Conservation (phyloP, 1,140 invertebrate genomes). For the Magallana gigas region DNA sequence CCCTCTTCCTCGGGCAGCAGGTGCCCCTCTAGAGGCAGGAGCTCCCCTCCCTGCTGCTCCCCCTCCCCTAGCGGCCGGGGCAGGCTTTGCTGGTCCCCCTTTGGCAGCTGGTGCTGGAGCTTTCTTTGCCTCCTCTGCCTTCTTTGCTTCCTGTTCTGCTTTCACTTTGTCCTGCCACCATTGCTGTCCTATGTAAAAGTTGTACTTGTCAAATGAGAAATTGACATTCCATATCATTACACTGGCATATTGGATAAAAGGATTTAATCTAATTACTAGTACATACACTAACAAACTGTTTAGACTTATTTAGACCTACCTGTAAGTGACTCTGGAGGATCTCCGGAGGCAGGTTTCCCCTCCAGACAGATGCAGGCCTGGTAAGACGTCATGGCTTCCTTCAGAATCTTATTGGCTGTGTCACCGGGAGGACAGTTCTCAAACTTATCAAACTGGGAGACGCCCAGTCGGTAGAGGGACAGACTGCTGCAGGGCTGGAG, state of each 20-base stretch:
- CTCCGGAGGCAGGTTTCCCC: slow-evolving; percentile 72
- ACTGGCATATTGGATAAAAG: too few species aligned
- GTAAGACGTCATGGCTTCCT: slow-evolving; percentile 71
- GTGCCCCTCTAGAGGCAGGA: slow-evolving; percentile 61
- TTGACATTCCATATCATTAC: too few species aligned
- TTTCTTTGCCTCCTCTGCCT: slow-evolving; percentile 62
- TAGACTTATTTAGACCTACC: slow-evolving; percentile 56
- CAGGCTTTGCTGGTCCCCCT: slow-evolving; percentile 53
- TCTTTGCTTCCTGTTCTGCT: slow-evolving; percentile 66
- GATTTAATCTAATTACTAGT: too few species aligned
- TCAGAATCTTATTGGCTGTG: slow-evolving; percentile 63
- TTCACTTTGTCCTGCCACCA: slow-evolving; percentile 74
- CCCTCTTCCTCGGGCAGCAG: slow-evolving; percentile 59
- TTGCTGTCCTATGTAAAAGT: slow-evolving; percentile 65
- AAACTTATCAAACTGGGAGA: slow-evolving; percentile 73
- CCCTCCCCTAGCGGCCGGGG: slow-evolving; percentile 57
- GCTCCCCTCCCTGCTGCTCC: slow-evolving; percentile 60
- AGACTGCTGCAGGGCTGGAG: slow-evolving; percentile 75
- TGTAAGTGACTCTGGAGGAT: slow-evolving; percentile 68
- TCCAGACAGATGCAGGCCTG: slow-evolving; percentile 73
- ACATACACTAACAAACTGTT: too few species aligned
- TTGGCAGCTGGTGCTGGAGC: slow-evolving; percentile 55
- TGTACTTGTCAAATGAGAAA: too few species aligned
- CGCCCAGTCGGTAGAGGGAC: slow-evolving; percentile 74
- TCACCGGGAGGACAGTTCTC: slow-evolving; percentile 72